Percentiles rank a stretch among this genome's conserved stretches.
These are phyloP conservation scores for Amaurobius ferox DNA, from an alignment of 2,888 invertebrate species.

Conservation along the genomic window DNA sequence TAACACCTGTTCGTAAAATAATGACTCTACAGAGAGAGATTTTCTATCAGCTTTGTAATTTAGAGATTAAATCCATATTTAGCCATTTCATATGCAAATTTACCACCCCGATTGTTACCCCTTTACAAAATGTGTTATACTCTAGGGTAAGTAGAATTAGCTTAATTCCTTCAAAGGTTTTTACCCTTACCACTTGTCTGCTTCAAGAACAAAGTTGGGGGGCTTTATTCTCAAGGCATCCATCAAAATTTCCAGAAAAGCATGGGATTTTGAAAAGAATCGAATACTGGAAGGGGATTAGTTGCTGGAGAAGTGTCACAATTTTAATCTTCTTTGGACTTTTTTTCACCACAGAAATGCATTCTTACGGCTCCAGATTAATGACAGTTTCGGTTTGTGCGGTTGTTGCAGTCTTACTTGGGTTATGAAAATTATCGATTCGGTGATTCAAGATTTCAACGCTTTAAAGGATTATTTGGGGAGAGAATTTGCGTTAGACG, in stretches of 20 bases:
- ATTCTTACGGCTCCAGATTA: not conserved
- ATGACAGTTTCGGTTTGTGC: not conserved
- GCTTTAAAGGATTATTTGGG: not conserved
- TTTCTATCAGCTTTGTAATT: not conserved
- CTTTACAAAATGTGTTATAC: not conserved
- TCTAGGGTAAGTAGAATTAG: not conserved
- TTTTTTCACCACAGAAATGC: not conserved
- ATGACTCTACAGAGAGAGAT: not conserved
- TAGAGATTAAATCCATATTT: slow-evolving; percentile 5
- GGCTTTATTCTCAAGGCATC: not conserved
- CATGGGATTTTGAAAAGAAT: not conserved
- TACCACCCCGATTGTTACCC: not conserved
- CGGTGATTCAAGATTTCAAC: not conserved
- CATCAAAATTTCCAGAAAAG: not conserved
- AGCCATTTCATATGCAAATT: slow-evolving; percentile 9
- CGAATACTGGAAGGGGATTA: slow-evolving; percentile 3
- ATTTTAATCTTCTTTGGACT: not conserved
- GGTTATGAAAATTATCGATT: not conserved
- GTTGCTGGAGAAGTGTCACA: not conserved
- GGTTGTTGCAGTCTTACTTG: not conserved
- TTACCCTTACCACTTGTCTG: not conserved
- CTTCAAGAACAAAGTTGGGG: not conserved
- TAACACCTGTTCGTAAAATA: not conserved
- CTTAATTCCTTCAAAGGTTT: not conserved
- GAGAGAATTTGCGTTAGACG: not conserved